phyloP scores from a whole-genome alignment of 2,888 invertebrate species.

The Tenthredo distinguenda region DNA sequence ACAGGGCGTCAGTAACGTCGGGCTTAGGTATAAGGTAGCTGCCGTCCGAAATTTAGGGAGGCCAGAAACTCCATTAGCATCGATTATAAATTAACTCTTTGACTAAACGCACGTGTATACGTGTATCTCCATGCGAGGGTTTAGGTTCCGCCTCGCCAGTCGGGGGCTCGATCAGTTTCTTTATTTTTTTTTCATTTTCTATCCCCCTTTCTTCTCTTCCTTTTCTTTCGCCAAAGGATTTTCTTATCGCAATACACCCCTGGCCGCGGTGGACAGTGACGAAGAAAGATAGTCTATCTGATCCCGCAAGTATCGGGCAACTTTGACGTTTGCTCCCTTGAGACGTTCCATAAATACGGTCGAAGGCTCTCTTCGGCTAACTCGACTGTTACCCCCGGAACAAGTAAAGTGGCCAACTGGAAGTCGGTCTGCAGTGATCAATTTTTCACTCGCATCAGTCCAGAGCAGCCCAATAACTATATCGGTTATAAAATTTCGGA shows the following conservation, averaged over 20 bases:
- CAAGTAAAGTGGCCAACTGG: background rate
- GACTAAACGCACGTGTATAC: background rate
- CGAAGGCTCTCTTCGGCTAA: conserved; percentile 23
- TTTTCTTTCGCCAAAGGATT: background rate
- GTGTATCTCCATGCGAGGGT: background rate
- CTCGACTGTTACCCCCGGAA: background rate
- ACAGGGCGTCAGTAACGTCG: conserved; percentile 47
- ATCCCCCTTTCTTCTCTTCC: background rate
- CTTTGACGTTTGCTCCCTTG: conserved; percentile 46
- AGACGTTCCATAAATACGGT: conserved; percentile 31
- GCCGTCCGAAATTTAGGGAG: background rate
- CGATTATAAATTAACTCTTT: conserved; percentile 54
- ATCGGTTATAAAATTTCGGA: background rate
- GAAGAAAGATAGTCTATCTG: conserved; percentile 50
- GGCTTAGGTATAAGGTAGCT: background rate
- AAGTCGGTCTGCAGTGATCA: background rate
- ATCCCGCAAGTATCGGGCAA: conserved; percentile 33
- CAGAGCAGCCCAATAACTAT: background rate
- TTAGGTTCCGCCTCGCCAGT: background rate
- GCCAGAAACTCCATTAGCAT: conserved; percentile 52
- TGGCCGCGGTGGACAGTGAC: conserved; percentile 38
- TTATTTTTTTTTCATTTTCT: background rate
- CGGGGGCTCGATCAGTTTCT: background rate
- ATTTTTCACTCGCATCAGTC: background rate
- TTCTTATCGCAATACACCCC: conserved; percentile 1